phyloP scores from a whole-genome alignment of 2,888 invertebrate species.

The Xestia xanthographa region DNA sequence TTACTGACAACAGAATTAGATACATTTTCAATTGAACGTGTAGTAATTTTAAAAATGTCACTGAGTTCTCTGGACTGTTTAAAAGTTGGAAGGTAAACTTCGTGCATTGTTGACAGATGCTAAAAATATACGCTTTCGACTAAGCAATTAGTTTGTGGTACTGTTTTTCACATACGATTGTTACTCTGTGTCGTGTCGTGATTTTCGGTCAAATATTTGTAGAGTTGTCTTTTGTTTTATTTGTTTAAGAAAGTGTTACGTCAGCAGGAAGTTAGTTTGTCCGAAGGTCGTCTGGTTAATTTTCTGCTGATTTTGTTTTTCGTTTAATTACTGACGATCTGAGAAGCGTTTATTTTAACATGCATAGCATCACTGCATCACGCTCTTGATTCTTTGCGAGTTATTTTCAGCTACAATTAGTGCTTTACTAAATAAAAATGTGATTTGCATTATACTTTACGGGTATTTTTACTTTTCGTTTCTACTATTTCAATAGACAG shows the following conservation, averaged over 20 bases:
- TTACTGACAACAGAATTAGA: constrained; percentile 32
- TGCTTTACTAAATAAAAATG: background rate
- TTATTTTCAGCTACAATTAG: constrained; percentile 2
- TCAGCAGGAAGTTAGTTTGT: constrained; percentile 30
- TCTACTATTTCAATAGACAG: background rate
- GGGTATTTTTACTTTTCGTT: background rate
- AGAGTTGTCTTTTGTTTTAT: constrained; percentile 6
- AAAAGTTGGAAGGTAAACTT: constrained; percentile 54
- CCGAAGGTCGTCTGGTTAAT: constrained; percentile 42
- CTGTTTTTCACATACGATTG: constrained; percentile 28
- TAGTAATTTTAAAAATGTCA: constrained; percentile 55
- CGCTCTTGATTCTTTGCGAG: constrained; percentile 10
- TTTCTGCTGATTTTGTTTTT: constrained; percentile 11
- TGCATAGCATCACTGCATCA: constrained; percentile 34
- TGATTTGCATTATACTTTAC: background rate
- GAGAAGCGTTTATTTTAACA: constrained; percentile 19
- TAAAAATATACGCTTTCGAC: constrained; percentile 50
- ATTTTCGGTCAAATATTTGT: constrained; percentile 33
- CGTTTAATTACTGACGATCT: constrained; percentile 21
- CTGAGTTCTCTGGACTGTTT: constrained; percentile 26
- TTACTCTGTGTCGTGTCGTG: constrained; percentile 15
- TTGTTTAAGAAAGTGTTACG: constrained; percentile 37
- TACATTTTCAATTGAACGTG: constrained; percentile 28
- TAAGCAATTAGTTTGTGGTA: constrained; percentile 44
- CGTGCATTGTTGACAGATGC: constrained; percentile 29